Base-by-base conservation (phyloP, 2,797 vertebrate genomes). In the Poecilia picta region DNA sequence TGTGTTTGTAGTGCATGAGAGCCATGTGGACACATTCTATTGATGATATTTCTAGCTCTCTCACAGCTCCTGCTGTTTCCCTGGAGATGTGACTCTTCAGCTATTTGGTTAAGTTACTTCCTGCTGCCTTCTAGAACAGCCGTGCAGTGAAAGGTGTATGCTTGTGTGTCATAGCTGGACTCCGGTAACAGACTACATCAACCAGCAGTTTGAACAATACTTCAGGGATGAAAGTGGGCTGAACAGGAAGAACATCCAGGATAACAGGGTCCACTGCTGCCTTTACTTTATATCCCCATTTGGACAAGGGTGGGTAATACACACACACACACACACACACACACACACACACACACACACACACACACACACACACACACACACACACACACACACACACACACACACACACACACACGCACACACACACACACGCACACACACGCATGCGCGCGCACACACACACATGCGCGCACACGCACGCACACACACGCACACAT, bases 231-330 rank as follows among this genome's bases (percentile, higher is more conserved):
- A 99, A 93, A 99, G 98, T 0, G 98, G 98, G 47, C 96, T 99
- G 43, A 99, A 99, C 94, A 92, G 98, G 74, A 99, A 99, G 94
- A 99, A 99, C 92, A 99, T 99, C 90, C 96, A 97, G 88, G 98
- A 99, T 93, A 98, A 98, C 95, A 86, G 98, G 11, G 97, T 99
- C 49, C 98, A 99, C 81, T 99, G 98, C 94, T 99, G 98, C 86
- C 96, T 99, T 5, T 99, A 99, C 92, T 99, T 99, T 94, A 98
- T 99, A 41, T 97, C 98, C 0, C 97, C 98, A 0, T 99, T 98
- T 0, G 98, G 98, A 89, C 98, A 99, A 0, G 98, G 98, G 98
- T 99, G n/a, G n/a, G n/a, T n/a, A 91, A 89, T 86, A 64, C 43
- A 59, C 75, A n/a, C 28, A 10, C 66, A 11, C 49, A 36, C 36